Base-by-base conservation (phyloP, 2,113 vertebrate species). In the Cebus imitator region DNA sequence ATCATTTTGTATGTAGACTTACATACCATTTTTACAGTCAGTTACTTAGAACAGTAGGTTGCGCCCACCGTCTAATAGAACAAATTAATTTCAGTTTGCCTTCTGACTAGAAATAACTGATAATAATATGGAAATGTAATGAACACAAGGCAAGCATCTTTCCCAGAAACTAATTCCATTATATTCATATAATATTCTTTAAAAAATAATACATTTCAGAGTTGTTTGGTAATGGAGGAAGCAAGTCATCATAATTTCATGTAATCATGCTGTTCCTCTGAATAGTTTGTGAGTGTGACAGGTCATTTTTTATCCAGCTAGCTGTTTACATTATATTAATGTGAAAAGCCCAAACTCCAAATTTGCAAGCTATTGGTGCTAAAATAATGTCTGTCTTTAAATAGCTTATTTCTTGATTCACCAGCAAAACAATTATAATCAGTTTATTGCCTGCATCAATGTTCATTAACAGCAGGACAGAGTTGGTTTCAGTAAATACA, bases 261-360 rank as follows among this genome's bases (percentile, higher is more conserved):
- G 82, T 94, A 95, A 93, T 97, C 96, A 86, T 87, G 96, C 88
- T 92, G 92, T 72, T 98, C 97, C 96, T 96, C 96, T 96, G 97
- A 98, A 88, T 92, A 83, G 90, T 75, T 91, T 95, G 81, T 94
- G 70, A 58, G 68, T 89, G 9, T 87, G 96, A 97, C 95, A 96
- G 87, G 92, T 97, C 94, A 94, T 97, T 98, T 98, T 95, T 97
- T 95, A 98, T 91, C 48, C 84, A 96, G 83, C 72, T 97, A 97
- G 96, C 85, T 97, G 81, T 97, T 97, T 97, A 84, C 73, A 84
- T 95, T 88, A 72, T 84, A 96, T 95, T 97, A 97, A 96, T 97
- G 68, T 25, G 48, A 96, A 93, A 93, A 96, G 80, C 48, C 25
- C 64, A 81, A 94, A 86, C 64, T 91, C 64, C 73, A 97, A 96